These are phyloP conservation scores for Reticulitermes lucifugus DNA, from an alignment of 2,888 invertebrate genomes.

Conservation along the genomic window DNA sequence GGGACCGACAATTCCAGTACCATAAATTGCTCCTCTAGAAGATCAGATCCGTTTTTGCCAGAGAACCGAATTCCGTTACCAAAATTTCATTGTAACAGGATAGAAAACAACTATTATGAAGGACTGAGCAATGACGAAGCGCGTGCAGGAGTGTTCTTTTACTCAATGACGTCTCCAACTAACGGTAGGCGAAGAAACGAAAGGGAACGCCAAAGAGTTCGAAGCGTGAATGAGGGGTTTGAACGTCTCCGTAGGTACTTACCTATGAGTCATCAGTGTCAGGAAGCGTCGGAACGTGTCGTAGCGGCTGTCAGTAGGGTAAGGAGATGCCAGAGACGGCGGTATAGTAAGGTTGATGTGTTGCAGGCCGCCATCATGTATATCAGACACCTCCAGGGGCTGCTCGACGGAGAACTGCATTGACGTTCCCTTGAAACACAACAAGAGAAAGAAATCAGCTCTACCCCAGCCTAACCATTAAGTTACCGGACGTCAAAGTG, in stretches of 20 bases:
- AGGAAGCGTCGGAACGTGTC: neutral
- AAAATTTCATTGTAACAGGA: neutral
- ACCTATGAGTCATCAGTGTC: conserved; percentile 31
- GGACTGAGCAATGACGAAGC: neutral
- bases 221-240: conserved; percentile 56
- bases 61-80: conserved; percentile 53
- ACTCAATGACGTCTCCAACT: neutral
- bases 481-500: no score
- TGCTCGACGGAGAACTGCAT: neutral
- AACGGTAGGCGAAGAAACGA: conserved; percentile 53
- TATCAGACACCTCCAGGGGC: conserved; percentile 50
- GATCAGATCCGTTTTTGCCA: conserved; percentile 53
- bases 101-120: neutral
- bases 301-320: neutral
- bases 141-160: neutral
- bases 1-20: neutral
- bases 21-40: neutral
- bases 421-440: no score
- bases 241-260: conserved; percentile 55
- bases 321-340: conserved; percentile 45
- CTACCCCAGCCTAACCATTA: no score
- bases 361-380: conserved; percentile 55
- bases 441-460: no score
- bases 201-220: conserved; percentile 55
- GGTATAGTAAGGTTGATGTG: conserved; percentile 56